Conservation (phyloP, 1,140 invertebrate species). For the Ridgeia piscesae region DNA sequence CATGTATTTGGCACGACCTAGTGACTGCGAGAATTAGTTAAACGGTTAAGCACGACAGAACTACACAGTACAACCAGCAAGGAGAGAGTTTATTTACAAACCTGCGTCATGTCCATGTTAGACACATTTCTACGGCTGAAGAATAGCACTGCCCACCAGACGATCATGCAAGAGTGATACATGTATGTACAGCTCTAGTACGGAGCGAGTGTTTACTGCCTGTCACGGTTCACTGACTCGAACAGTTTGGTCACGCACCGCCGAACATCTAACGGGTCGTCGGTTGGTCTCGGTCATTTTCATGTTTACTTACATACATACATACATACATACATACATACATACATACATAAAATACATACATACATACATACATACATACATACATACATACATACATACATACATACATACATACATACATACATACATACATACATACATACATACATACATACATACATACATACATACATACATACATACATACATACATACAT, state of each 20-base stretch:
- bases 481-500: not conserved
- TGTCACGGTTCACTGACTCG: not conserved
- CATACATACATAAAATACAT: not conserved
- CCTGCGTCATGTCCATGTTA: not conserved
- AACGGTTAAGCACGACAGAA: not conserved
- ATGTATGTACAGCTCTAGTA: not conserved
- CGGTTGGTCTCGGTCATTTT: no score
- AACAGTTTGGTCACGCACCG: not conserved
- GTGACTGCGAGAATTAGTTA: not conserved
- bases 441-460: not conserved
- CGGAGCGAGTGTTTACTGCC: not conserved
- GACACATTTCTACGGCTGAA: not conserved
- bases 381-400: not conserved
- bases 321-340: not conserved
- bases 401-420: not conserved
- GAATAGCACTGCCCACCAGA: not conserved
- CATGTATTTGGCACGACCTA: not conserved
- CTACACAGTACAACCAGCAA: not conserved
- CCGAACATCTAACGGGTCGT: not conserved
- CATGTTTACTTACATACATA: not conserved
- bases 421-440: not conserved
- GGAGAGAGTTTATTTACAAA: not conserved
- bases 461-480: not conserved
- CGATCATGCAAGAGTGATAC: not conserved
- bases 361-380: not conserved